Evolutionary conservation across 2,888 invertebrate genomes (phyloP).

Genomic region (Amphiduros pacificus): DNA sequence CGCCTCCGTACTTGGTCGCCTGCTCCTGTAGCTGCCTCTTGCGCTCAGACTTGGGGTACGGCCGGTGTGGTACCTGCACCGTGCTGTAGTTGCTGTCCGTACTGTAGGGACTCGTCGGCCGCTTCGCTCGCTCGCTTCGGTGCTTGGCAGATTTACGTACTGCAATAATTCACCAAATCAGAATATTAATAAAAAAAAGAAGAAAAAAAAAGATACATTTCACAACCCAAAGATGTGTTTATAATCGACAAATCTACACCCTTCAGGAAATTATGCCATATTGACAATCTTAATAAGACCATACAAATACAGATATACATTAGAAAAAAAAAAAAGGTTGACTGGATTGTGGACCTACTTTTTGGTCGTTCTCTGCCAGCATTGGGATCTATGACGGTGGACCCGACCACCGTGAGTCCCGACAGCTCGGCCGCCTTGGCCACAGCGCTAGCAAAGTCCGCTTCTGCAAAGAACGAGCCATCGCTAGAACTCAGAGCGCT

Average conservation of each 20-base stretch:
- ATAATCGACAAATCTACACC: no score
- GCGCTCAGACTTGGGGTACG: conserved; percentile 57
- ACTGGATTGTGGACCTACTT: conserved; percentile 16
- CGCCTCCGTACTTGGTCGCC: no score
- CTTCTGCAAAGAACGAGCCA: conserved; percentile 59
- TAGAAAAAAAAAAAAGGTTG: neutral
- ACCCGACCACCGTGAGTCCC: conserved; percentile 58
- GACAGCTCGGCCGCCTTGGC: conserved; percentile 59
- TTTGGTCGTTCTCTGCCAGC: conserved; percentile 18
- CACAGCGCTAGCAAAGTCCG: conserved; percentile 60
- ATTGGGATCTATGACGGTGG: conserved; percentile 49
- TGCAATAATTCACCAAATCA: no score
- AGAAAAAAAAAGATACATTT: no score
- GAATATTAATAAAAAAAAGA: no score
- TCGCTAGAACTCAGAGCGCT: conserved; percentile 57
- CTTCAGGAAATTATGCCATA: no score
- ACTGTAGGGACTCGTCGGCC: conserved; percentile 59
- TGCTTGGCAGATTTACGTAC: conserved; percentile 20
- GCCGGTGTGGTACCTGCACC: conserved; percentile 45
- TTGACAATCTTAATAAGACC: neutral
- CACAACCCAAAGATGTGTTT: no score
- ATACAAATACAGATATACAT: neutral
- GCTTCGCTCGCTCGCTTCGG: conserved; percentile 31
- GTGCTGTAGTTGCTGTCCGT: conserved; percentile 60
- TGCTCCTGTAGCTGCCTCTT: conserved; percentile 52